These are phyloP conservation scores for Gambusia holbrooki DNA, from an alignment of 2,113 vertebrate genomes.

Conservation along the genomic window DNA sequence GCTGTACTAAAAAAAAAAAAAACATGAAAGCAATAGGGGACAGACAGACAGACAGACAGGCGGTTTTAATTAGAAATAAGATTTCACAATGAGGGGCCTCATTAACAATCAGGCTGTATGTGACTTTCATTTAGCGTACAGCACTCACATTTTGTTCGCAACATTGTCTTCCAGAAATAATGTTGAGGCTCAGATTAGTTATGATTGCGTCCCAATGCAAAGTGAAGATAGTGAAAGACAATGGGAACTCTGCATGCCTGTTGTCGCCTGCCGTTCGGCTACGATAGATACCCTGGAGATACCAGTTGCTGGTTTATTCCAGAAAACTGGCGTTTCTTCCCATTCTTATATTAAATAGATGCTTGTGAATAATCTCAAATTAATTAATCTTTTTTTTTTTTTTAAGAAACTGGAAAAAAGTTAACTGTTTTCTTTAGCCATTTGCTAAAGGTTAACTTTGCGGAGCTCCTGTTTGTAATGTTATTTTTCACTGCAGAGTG, in stretches of 20 bases:
- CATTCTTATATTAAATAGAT: background rate
- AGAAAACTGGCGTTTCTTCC: background rate
- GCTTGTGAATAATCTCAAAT: background rate
- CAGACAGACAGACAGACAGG: background rate
- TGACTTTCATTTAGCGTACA: background rate
- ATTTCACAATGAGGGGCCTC: slow-evolving; percentile 8
- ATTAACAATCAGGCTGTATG: slow-evolving; percentile 4
- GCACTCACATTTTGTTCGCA: background rate
- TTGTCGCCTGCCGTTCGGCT: background rate
- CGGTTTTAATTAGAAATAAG: slow-evolving; percentile 11
- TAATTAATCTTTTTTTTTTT: background rate
- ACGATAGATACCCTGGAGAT: background rate
- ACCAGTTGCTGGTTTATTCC: background rate
- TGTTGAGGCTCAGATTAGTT: background rate
- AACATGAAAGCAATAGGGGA: background rate
- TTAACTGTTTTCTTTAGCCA: background rate
- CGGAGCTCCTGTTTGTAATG: background rate
- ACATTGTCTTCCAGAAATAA: slow-evolving; percentile 10
- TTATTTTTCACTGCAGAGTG: background rate
- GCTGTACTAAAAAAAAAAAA: background rate
- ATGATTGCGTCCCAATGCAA: background rate
- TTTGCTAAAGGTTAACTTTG: background rate
- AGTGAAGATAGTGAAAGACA: background rate
- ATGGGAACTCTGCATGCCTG: background rate
- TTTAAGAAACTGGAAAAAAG: background rate